phyloP scores from a whole-genome alignment of 2,888 invertebrate genomes.

The Zele albiditarsus region DNA sequence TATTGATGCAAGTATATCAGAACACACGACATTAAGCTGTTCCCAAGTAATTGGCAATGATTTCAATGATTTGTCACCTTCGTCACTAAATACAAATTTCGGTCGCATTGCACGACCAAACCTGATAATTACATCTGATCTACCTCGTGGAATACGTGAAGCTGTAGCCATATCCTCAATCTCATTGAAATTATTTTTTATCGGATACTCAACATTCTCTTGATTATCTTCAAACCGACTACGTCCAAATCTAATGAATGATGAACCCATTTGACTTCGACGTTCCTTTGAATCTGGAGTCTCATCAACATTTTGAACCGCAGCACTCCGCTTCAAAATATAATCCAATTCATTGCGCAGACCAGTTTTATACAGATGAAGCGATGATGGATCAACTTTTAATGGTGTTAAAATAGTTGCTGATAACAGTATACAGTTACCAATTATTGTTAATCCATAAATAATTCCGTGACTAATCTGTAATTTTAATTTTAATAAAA shows the following conservation, averaged over 20 bases:
- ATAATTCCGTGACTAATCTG: conserved; percentile 58
- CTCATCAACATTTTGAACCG: conserved; percentile 52
- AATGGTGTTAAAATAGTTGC: conserved; percentile 55
- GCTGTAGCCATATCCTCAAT: conserved; percentile 37
- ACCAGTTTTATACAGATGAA: conserved; percentile 47
- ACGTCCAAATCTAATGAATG: conserved; percentile 60
- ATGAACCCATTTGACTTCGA: conserved; percentile 62
- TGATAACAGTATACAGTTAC: conserved; percentile 55
- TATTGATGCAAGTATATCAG: conserved; percentile 14
- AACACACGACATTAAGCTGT: conserved; percentile 24
- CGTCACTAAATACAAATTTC: conserved; percentile 9
- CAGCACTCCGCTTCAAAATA: conserved; percentile 57
- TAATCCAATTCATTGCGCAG: conserved; percentile 60
- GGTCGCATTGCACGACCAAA: conserved; percentile 62
- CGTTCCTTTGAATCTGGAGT: conserved; percentile 63
- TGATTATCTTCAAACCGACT: conserved; percentile 39
- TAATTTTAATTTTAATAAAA: conserved; percentile 27
- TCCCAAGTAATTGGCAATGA: conserved; percentile 15
- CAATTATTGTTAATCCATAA: conserved; percentile 57
- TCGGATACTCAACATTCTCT: conserved; percentile 46
- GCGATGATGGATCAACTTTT: conserved; percentile 53
- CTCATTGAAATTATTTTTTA: conserved; percentile 53
- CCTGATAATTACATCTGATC: conserved; percentile 66
- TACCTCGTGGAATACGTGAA: conserved; percentile 54
- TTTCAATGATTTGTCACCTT: conserved; percentile 15